Conservation (phyloP, 2,113 vertebrate genomes). For the Cnemophilus loriae region DNA sequence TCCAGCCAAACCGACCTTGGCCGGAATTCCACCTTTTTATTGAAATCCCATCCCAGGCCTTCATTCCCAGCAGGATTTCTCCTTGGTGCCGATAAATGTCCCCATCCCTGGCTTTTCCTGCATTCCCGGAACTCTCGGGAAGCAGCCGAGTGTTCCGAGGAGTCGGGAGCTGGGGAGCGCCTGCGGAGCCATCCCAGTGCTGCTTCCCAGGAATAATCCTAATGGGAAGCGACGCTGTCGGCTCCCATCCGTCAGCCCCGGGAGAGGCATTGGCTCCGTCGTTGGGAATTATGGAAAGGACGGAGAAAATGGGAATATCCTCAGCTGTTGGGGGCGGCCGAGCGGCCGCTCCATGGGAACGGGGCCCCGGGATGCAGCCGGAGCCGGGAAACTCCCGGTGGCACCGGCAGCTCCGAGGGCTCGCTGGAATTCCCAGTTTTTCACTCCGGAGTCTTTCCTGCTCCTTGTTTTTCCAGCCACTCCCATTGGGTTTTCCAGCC, state of each 20-base stretch:
- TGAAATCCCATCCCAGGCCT: background rate
- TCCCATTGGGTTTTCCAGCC: background rate
- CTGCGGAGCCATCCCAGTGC: background rate
- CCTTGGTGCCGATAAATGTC: background rate
- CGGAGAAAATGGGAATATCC: background rate
- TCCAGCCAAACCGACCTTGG: background rate
- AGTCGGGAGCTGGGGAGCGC: background rate
- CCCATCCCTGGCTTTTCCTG: background rate
- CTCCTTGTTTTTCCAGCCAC: background rate
- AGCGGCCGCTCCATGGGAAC: background rate
- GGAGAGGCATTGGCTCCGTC: background rate
- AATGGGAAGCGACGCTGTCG: background rate
- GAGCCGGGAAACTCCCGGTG: background rate
- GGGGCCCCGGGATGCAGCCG: rapidly evolving
- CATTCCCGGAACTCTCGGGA: background rate
- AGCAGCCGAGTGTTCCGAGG: background rate
- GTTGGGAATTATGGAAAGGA: background rate
- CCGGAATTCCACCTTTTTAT: background rate
- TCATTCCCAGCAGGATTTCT: background rate
- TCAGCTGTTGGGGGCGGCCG: background rate
- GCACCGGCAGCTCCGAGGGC: background rate
- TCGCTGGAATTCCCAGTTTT: rapidly evolving
- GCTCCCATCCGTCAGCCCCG: background rate
- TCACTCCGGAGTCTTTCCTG: rapidly evolving
- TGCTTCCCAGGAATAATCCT: background rate